Conservation (phyloP, 1,140 invertebrate genomes). For the Listronotus oregonensis region DNA sequence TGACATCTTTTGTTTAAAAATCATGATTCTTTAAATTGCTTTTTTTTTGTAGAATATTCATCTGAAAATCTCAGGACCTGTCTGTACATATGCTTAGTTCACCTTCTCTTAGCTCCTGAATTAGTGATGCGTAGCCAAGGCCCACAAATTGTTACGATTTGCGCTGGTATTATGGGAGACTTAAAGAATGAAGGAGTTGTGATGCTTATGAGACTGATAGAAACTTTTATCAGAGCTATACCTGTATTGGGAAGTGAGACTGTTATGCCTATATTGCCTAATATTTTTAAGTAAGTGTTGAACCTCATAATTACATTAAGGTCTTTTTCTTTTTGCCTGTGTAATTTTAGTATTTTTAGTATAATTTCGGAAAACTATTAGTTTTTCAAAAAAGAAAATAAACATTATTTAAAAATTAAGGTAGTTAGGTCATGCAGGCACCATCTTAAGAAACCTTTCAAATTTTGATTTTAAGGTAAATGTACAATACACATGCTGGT, state of each 20-base stretch:
- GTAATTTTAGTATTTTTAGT: too few species aligned
- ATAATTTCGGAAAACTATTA: too few species aligned
- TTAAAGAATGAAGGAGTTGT: constrained; percentile 79
- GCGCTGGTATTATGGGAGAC: constrained; percentile 76
- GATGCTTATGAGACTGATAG: constrained; percentile 73
- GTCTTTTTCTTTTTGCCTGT: too few species aligned
- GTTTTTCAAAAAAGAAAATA: too few species aligned
- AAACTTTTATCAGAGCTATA: constrained; percentile 69
- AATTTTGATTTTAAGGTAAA: too few species aligned
- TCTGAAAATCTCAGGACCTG: constrained; percentile 79
- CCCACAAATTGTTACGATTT: constrained; percentile 66
- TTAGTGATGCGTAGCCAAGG: constrained; percentile 78
- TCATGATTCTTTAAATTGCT: constrained; percentile 3
- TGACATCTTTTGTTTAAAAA: too few species aligned
- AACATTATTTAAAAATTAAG: too few species aligned
- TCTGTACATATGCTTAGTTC: constrained; percentile 80
- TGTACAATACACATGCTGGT: too few species aligned
- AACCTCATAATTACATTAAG: too few species aligned
- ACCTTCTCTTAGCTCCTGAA: constrained; percentile 80
- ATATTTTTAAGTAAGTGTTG: constrained; percentile 67
- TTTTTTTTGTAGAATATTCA: constrained; percentile 67
- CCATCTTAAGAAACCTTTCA: too few species aligned
- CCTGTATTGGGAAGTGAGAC: constrained; percentile 68
- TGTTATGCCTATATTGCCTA: constrained; percentile 68
- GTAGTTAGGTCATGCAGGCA: too few species aligned